phyloP scores from a whole-genome alignment of 2,113 vertebrate genomes.

The Pteronura brasiliensis region DNA sequence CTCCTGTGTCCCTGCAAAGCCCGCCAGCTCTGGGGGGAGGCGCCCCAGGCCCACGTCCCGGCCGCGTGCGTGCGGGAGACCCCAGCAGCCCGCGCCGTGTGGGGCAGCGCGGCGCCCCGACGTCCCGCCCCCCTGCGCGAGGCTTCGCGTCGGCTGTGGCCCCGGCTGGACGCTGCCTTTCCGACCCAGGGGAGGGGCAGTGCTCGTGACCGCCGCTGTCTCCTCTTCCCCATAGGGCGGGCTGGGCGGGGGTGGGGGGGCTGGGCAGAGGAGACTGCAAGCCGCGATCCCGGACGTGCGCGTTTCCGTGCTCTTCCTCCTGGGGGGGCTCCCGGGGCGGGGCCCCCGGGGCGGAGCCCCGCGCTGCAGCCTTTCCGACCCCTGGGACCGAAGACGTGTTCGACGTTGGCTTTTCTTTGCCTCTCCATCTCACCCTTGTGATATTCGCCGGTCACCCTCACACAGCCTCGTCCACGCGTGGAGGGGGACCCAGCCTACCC shows the following conservation, averaged over 20 bases:
- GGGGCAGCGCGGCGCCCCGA: not conserved
- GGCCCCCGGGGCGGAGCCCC: not conserved
- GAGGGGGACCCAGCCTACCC: not conserved
- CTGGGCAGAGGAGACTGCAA: accelerated
- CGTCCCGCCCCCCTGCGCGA: accelerated
- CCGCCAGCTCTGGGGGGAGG: not conserved
- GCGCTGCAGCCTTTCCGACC: not conserved
- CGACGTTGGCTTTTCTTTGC: not conserved
- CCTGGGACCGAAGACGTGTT: not conserved
- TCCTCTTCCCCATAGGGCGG: not conserved
- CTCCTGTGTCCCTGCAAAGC: not conserved
- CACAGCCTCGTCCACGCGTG: not conserved
- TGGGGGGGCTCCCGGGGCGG: too few species aligned
- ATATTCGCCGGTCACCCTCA: not conserved
- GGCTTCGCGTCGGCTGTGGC: too few species aligned
- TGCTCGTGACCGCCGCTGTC: not conserved
- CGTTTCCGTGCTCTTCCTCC: not conserved
- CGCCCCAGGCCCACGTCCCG: not conserved
- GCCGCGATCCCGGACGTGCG: not conserved
- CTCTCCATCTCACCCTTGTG: too few species aligned
- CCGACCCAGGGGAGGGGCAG: not conserved
- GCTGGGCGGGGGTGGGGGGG: not conserved
- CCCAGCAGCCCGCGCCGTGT: not conserved
- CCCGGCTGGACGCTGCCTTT: not conserved
- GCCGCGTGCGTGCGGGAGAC: not conserved